Evolutionary conservation across 2,888 invertebrate species (phyloP).

Genomic region (Clepsis dumicolana): DNA sequence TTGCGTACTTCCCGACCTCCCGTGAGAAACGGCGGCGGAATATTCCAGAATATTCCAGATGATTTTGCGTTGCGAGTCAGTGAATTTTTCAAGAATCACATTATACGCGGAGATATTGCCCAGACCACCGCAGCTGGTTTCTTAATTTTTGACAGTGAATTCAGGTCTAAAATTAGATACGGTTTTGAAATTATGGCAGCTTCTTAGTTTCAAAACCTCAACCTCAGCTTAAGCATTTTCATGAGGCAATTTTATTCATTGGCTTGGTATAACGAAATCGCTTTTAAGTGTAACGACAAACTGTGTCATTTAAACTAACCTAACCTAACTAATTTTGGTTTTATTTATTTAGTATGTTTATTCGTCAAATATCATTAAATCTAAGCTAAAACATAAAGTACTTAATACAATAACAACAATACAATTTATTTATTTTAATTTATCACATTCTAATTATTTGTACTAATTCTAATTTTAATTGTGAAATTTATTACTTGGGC

Average conservation of each 20-base stretch:
- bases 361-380: no score
- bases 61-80: constrained; percentile 41
- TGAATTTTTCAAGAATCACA: constrained; percentile 42
- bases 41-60: constrained; percentile 33
- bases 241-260: background rate
- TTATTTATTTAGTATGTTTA: no score
- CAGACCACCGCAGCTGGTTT: constrained; percentile 31
- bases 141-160: constrained; percentile 34
- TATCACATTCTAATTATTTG: background rate
- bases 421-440: background rate
- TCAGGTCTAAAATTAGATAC: constrained; percentile 7
- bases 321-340: no score
- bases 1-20: constrained; percentile 31
- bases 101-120: constrained; percentile 32
- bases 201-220: no score
- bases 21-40: constrained; percentile 28
- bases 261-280: no score
- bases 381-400: no score
- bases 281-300: no score
- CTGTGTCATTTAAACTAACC: no score
- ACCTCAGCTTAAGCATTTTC: background rate
- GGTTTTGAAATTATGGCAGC: constrained; percentile 1
- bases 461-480: no score
- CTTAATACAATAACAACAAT: no score
- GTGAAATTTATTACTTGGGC: no score